Percentiles rank a stretch among this genome's conserved stretches.
Conservation (phyloP, 1,140 invertebrate species). For the Caligus rogercresseyi region DNA sequence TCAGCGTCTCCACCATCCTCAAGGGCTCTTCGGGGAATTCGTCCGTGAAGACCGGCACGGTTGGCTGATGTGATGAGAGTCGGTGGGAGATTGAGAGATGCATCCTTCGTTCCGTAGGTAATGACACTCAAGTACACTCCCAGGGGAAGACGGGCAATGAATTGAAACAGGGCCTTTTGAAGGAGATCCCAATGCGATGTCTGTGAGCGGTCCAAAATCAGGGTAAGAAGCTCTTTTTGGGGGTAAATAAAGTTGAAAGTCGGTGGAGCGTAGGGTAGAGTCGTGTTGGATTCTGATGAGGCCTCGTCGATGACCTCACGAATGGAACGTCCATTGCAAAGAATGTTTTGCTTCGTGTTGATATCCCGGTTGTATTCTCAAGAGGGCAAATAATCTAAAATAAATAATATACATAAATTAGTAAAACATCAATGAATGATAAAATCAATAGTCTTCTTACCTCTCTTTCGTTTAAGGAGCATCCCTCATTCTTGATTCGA, state of each 20-base stretch:
- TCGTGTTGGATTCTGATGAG: conserved; percentile 1
- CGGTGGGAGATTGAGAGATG: conserved; percentile 5
- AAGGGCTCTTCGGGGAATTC: conserved; percentile 18
- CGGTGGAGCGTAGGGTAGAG: not conserved
- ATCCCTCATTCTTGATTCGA: not conserved
- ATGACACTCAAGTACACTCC: conserved; percentile 8
- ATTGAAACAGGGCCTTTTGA: conserved; percentile 9
- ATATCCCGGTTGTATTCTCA: conserved; percentile 11
- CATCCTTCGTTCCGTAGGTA: conserved; percentile 7
- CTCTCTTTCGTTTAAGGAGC: not conserved
- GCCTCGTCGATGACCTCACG: conserved; percentile 18
- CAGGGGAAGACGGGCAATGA: conserved; percentile 11
- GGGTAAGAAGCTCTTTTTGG: not conserved
- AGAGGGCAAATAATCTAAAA: conserved; percentile 2
- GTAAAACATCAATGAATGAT: not conserved
- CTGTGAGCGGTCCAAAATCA: conserved; percentile 9
- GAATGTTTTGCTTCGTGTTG: conserved; percentile 21
- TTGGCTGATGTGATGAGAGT: conserved; percentile 14
- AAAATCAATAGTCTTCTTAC: not conserved
- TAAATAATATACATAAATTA: not conserved
- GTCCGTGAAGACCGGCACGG: conserved; percentile 7
- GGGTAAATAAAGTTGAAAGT: conserved; percentile 10
- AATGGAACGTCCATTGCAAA: conserved; percentile 21
- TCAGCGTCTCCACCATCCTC: not conserved
- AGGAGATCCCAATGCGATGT: conserved; percentile 1